A percentile compares a stretch with the other conserved stretches of the same genome.
phyloP scores from a whole-genome alignment of 1,140 invertebrate genomes.

The Ceratosolen solmsi region DNA sequence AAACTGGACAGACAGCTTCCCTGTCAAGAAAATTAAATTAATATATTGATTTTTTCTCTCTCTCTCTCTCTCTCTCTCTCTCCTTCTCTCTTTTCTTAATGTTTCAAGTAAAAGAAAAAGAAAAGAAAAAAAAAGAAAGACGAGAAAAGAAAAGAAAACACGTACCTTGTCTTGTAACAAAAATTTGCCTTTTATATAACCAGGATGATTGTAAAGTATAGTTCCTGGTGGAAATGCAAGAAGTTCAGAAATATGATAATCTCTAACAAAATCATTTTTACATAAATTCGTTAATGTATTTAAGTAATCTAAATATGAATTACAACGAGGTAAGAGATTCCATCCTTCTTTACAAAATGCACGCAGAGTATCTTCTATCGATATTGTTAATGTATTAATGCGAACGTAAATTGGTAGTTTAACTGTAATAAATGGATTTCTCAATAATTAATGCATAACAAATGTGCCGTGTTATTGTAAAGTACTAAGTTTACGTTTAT shows the following conservation, averaged over 20 bases:
- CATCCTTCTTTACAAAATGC: slow-evolving; percentile 81
- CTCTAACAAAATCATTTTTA: slow-evolving; percentile 82
- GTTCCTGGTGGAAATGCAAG: slow-evolving; percentile 85
- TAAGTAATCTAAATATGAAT: slow-evolving; percentile 76
- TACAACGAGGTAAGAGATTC: slow-evolving; percentile 72
- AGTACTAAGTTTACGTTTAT: slow-evolving; percentile 11
- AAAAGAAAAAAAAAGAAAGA: too few relatives aligned
- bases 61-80: too few relatives aligned
- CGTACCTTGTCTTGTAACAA: slow-evolving; percentile 94
- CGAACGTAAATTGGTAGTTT: slow-evolving; percentile 87
- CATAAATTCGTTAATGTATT: slow-evolving; percentile 76
- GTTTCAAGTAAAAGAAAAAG: too few relatives aligned
- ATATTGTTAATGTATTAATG: slow-evolving; percentile 87
- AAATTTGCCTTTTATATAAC: slow-evolving; percentile 82
- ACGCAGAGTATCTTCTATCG: slow-evolving; percentile 79
- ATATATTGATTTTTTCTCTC: slow-evolving; percentile 42
- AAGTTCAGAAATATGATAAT: slow-evolving; percentile 88
- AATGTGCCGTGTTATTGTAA: not conserved
- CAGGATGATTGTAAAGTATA: slow-evolving; percentile 79
- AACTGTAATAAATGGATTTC: slow-evolving; percentile 61
- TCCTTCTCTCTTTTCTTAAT: too few relatives aligned
- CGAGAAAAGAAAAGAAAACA: slow-evolving; percentile 20
- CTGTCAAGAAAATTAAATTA: slow-evolving; percentile 72
- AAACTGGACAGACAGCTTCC: slow-evolving; percentile 90
- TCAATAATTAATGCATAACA: not conserved